Percentiles rank a stretch among this genome's conserved stretches.
These are phyloP conservation scores for Micronycteris hirsuta DNA, from an alignment of 2,113 vertebrate genomes.

Conservation along the genomic window DNA sequence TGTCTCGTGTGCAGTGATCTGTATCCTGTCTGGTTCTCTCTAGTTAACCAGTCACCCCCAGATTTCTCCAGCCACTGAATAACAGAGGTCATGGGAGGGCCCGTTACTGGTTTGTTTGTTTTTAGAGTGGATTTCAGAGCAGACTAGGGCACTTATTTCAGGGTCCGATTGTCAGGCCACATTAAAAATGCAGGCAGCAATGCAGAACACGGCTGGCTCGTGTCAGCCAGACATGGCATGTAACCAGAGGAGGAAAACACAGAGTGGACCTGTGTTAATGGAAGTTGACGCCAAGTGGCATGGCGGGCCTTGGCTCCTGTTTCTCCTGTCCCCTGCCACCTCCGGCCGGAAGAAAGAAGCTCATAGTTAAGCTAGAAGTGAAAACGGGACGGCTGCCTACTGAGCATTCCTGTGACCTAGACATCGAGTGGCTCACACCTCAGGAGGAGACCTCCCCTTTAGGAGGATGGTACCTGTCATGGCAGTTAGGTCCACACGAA, in stretches of 20 bases:
- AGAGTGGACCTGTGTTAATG: not conserved
- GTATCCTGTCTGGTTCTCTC: not conserved
- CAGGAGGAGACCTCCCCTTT: not conserved
- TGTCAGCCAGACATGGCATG: not conserved
- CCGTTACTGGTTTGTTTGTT: not conserved
- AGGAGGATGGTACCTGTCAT: not conserved
- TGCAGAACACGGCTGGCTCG: slow-evolving; percentile 29
- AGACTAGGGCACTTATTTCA: slow-evolving; percentile 60
- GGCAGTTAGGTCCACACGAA: not conserved
- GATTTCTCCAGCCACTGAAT: not conserved
- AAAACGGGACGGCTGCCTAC: not conserved
- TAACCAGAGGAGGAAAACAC: not conserved
- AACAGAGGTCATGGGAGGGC: slow-evolving; percentile 21
- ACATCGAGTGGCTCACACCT: not conserved
- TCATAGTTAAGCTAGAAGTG: not conserved
- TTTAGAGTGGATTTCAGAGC: not conserved
- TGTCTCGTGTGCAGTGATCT: not conserved
- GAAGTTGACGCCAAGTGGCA: not conserved
- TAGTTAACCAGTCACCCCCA: not conserved
- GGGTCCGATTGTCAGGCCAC: slow-evolving; percentile 10
- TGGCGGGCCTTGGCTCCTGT: not conserved
- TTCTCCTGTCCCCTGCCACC: not conserved
- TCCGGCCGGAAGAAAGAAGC: not conserved
- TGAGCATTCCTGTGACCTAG: not conserved
- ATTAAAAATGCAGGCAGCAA: slow-evolving; percentile 69